Base-by-base conservation (phyloP, 2,797 vertebrate species). In the Chloroceryle amazona region DNA sequence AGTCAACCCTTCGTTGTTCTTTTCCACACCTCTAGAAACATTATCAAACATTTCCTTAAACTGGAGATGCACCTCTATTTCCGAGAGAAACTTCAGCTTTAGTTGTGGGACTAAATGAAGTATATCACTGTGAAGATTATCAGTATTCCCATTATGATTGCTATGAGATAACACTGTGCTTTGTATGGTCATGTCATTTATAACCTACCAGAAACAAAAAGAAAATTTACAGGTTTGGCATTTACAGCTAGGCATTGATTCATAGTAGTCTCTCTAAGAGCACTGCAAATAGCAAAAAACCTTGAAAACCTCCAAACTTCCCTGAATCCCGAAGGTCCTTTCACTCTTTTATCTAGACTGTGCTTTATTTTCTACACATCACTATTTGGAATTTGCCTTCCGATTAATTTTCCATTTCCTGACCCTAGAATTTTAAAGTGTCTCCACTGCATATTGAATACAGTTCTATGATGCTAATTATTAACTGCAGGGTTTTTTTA, bases 341-440 rank as follows among this genome's bases (percentile, higher is more conserved):
- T 95, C 52, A 78, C 49, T 76, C 35, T 72, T 83, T 55, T 46
- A 70, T 44, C 37, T 91, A 94, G 76, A 65, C 35, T 72, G n/a
- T 46, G 54, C 67, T 81, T 13, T 47, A 67, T 85, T 90, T 89
- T 41, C 84, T 46, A 72, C 16, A 66, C 13, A 26, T 39, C 52
- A 58, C n/a, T 26, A 31, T 86, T 86, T 62, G 29, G 22, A 90
- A 61, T 87, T 74, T 76, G 23, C 41, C 49, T 95, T 95, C 81
- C 16, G 33, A 95, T 86, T 96, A 94, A 95, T 97, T 92, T 96
- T 95, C 91, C 93, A 62, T 96, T 95, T 97, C 95, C 89, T 96
- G 75, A 65, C 86, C 57, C 78, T 91, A 89, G 89, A 89, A 97
- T 94, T 96, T 96, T 81, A 84, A 97, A 97, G 76, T 76, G 60